These are phyloP conservation scores for Marronus borbonicus DNA, from an alignment of 2,888 invertebrate genomes.

Conservation along the genomic window DNA sequence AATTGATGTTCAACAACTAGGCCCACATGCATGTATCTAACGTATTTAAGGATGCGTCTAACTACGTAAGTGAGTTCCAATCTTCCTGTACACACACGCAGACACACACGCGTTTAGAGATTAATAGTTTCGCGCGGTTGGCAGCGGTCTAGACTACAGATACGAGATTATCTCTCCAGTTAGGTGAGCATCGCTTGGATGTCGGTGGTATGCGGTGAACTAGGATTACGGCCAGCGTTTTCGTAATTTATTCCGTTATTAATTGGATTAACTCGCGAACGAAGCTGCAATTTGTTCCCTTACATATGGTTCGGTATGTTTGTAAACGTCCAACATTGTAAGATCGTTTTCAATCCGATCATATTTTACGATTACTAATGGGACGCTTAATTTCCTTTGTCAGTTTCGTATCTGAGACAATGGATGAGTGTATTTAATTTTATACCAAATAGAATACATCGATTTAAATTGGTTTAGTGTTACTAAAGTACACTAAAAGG, in stretches of 20 bases:
- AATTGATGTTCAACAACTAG: neutral
- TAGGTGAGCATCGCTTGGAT: neutral
- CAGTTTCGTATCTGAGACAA: neutral
- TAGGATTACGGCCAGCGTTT: neutral
- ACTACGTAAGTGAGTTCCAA: no score
- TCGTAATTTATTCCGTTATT: constrained; percentile 7
- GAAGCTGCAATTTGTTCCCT: neutral
- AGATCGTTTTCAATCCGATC: neutral
- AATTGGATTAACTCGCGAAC: constrained; percentile 6
- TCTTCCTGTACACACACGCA: neutral
- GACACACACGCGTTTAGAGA: neutral
- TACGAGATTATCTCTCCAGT: neutral
- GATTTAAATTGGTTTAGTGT: neutral
- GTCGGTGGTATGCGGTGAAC: neutral
- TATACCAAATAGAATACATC: neutral
- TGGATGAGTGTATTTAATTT: neutral
- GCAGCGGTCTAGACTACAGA: neutral
- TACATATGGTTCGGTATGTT: neutral
- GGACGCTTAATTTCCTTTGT: neutral
- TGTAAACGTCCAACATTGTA: neutral
- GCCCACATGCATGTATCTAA: no score
- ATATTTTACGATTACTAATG: constrained; percentile 4
- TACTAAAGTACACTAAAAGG: no score
- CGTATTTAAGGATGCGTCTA: no score
- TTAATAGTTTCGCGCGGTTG: constrained; percentile 1